Conservation (phyloP, 2,888 invertebrate genomes). For the Microdon myrmicae region DNA sequence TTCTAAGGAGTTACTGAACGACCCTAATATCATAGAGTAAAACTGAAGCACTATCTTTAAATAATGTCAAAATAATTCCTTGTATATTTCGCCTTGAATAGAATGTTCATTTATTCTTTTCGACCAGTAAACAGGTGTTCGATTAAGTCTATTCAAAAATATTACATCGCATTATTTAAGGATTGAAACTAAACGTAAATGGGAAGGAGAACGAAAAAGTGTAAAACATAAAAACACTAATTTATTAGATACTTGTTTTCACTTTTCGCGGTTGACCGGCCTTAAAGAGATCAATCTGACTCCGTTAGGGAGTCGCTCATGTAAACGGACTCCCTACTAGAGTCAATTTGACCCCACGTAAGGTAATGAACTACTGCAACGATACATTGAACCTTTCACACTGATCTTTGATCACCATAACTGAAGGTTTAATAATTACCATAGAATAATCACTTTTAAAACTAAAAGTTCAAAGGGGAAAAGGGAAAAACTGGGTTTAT, state of each 20-base stretch:
- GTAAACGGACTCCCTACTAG: conserved; percentile 96
- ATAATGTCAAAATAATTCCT: too few species aligned
- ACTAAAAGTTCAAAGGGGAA: background rate
- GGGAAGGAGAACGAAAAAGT: too few species aligned
- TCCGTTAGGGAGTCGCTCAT: conserved; percentile 95
- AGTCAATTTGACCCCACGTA: conserved; percentile 95
- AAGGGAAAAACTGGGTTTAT: background rate
- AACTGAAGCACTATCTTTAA: too few species aligned
- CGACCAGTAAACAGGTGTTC: too few species aligned
- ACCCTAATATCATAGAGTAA: too few species aligned
- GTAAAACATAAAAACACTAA: conserved; percentile 9
- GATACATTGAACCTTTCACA: conserved; percentile 10
- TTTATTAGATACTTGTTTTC: conserved; percentile 17
- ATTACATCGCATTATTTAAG: too few species aligned
- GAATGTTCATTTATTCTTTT: too few species aligned
- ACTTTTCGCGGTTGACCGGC: conserved; percentile 69
- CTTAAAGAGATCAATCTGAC: conserved; percentile 95
- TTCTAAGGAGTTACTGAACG: too few species aligned
- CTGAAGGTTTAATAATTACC: conserved; percentile 5
- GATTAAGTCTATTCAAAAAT: too few species aligned
- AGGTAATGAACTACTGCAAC: conserved; percentile 66
- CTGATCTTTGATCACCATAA: conserved; percentile 6
- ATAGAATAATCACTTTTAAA: background rate
- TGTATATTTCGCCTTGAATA: conserved; percentile 6
- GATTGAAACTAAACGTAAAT: too few species aligned